Base-by-base conservation (phyloP, 2,113 vertebrate species). In the Struthidea cinerea region DNA sequence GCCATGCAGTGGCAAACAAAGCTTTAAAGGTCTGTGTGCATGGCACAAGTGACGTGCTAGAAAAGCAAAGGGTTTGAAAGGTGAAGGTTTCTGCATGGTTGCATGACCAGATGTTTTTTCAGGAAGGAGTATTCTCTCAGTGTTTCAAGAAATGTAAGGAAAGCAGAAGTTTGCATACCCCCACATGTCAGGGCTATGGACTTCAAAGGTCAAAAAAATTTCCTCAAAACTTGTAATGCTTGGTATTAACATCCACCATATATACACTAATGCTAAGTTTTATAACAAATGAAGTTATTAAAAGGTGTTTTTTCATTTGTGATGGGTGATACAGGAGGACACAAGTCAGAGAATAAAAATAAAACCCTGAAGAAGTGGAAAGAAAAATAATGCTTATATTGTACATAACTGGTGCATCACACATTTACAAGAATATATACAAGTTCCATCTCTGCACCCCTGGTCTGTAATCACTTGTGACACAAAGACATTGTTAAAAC, bases 41-140 rank as follows among this genome's bases (percentile, higher is more conserved):
- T 0, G 11, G 42, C 42, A 49, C 8, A 47, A 67, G 16, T 22
- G 19, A 57, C 16, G 21, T 21, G 16, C 22, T 50, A 33, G n/a
- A 92, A 65, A 79, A 59, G 16, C 24, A 32, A 0, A 39, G 20
- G 7, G 12, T 78, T 30, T 61, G 30, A 86, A 87, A 89, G 24
- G 21, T 23, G 23, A 17, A 37, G 11, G 21, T 44, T 89, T 61
- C 56, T 82, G 47, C 26, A 81, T 42, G 30, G 33, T 18, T 89
- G 16, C 7, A 21, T 2, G 24, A 24, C 60, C 41, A 78, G 47
- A 27, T 12, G 0, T 1, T 11, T 27, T 35, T 75, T 27, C 1
- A 4, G 15, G 27, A 84, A n/a, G 44, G 6, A 70, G 49, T 63
- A 56, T 14, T 77, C 16, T 87, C 9, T 17, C 17, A 63, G 16